phyloP scores from a whole-genome alignment of 2,797 vertebrate species.

The Acipenser ruthenus region DNA sequence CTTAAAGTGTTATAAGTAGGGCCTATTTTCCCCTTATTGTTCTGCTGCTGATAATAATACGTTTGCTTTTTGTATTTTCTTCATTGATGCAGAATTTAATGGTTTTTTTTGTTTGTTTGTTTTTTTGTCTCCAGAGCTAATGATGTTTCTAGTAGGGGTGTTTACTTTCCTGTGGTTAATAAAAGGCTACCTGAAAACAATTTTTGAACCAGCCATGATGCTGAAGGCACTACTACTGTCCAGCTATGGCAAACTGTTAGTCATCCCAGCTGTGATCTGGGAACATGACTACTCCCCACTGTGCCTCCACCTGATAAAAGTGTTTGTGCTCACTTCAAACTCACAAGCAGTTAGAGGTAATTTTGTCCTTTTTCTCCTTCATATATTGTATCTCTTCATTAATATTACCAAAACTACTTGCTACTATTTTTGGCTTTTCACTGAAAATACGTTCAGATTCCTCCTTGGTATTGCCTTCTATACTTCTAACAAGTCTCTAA shows the following conservation, averaged over 20 bases:
- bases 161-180: conserved; percentile 67
- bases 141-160: conserved; percentile 72
- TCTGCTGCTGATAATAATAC: too few relatives aligned
- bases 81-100: neutral
- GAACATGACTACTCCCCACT: conserved; percentile 86
- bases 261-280: conserved; percentile 95
- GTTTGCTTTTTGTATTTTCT: neutral
- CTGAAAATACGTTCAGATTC: neutral
- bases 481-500: neutral
- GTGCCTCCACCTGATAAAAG: conserved; percentile 81
- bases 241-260: conserved; percentile 87
- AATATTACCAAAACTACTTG: neutral
- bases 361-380: neutral
- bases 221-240: conserved; percentile 84
- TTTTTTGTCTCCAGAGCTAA: conserved; percentile 63
- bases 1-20: too few relatives aligned
- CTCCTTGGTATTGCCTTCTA: neutral
- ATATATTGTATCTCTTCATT: neutral
- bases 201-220: conserved; percentile 53
- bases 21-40: too few relatives aligned
- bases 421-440: neutral
- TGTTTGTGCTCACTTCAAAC: conserved; percentile 89
- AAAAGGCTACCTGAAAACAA: conserved; percentile 38
- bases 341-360: conserved; percentile 85
- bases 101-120: conserved; percentile 7